Evolutionary conservation across 2,113 vertebrate genomes (phyloP), one percentile per base, ranked within the genome.

Genomic region (Scomber scombrus): DNA sequence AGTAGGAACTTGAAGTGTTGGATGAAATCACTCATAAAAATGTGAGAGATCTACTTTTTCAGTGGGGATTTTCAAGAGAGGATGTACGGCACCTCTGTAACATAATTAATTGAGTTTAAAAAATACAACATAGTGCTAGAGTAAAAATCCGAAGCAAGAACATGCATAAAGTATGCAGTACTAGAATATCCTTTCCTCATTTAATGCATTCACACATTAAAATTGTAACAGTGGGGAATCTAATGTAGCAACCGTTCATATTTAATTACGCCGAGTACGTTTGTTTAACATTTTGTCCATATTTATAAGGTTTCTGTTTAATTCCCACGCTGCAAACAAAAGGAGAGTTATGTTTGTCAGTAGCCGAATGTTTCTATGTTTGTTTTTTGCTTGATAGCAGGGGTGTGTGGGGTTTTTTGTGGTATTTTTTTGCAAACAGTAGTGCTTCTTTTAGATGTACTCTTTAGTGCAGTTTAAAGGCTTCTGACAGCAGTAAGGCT

Each of bases 191-290:
- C 19, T 54, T n/a, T 71, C 51, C 26, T 72, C 10, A 47, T 71
- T 46, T 69, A 73, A 70, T 84, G 51, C 52, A 77, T 80, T 74
- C 63, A 54, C 5, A 60, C 68, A 81, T 87, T 77, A 80, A 84
- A 77, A 54, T 23, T 87, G 72, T n/a, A 70, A 55, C 34, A 80
- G 57, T 19, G 5, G 31, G 2, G 19, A 64, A 54, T 77, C 46
- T 47, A 58, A 60, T 73, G 70, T 18, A 54, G 51, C 21, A 5
- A 10, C 14, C 54, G 78, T 74, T 71, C 58, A 81, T 71, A 69
- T 70, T 78, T 66, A 0, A 82, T 75, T 15, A 58, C 34, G 40
- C 14, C 21, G 10, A n/a, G 19, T 7, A 29, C 31, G 54, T 73
- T 50, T 63, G 12, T 68, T 71, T n/a, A 51, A 31, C 16, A 60